phyloP scores from a whole-genome alignment of 2,797 vertebrate genomes.

The Varecia variegata region DNA sequence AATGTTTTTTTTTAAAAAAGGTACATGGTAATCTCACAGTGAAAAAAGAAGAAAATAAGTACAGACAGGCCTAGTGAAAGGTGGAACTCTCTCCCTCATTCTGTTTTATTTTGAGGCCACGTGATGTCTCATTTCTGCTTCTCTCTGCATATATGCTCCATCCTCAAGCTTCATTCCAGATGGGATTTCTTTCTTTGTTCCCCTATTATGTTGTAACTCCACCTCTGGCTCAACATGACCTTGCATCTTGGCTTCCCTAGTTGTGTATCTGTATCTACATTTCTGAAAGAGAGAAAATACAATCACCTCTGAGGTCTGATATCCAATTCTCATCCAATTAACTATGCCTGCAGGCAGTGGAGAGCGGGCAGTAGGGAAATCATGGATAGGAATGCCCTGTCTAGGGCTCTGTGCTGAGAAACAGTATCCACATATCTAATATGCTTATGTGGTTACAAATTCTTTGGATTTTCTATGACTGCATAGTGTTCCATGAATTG shows the following conservation, averaged over 20 bases:
- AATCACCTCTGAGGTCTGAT: background rate
- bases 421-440: background rate
- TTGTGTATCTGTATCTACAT: background rate
- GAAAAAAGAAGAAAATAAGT: background rate
- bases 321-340: background rate
- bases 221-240: background rate
- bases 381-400: background rate
- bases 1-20: background rate
- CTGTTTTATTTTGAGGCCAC: background rate
- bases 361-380: background rate
- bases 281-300: background rate
- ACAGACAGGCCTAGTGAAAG: background rate
- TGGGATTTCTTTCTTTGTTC: background rate
- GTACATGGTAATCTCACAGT: background rate
- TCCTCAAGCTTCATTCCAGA: background rate
- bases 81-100: background rate
- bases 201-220: background rate
- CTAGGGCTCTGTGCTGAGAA: background rate
- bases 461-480: background rate
- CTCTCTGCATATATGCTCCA: background rate
- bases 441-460: background rate
- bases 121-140: background rate
- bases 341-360: background rate
- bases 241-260: background rate
- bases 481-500: background rate